Evolutionary conservation across 2,113 vertebrate genomes (phyloP).

Genomic region (Oenanthe melanoleuca): DNA sequence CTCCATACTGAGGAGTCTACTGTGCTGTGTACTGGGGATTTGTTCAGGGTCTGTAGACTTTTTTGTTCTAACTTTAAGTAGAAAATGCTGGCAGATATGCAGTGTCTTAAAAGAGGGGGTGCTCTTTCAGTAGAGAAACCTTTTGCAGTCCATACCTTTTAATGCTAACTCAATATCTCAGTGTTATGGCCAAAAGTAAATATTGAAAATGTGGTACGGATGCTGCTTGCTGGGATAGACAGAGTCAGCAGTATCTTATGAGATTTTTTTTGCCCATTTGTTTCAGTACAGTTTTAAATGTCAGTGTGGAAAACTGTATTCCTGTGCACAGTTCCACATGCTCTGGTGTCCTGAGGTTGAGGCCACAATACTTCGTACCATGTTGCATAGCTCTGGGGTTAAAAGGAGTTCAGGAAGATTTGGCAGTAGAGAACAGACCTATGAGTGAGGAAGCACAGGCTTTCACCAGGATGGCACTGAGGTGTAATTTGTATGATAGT

Average conservation of each 20-base stretch:
- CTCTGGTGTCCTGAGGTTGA: background rate
- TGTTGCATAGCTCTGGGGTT: fast-evolving
- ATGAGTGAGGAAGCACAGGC: background rate
- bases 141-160: background rate
- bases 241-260: background rate
- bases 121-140: background rate
- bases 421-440: fast-evolving
- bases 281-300: background rate
- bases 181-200: background rate
- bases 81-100: background rate
- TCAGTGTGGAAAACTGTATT: background rate
- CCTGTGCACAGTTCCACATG: background rate
- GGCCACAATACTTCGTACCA: background rate
- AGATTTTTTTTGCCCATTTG: background rate
- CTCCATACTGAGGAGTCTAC: fast-evolving
- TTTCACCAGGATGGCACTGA: background rate
- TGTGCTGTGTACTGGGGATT: background rate
- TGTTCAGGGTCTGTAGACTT: background rate
- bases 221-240: background rate
- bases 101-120: background rate
- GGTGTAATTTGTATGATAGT: background rate
- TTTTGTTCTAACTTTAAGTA: background rate
- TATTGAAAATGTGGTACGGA: background rate
- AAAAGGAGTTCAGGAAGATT: background rate
- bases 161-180: background rate